These are phyloP conservation scores for Trachymyrmex cornetzi DNA, from an alignment of 1,140 invertebrate species.

Conservation along the genomic window DNA sequence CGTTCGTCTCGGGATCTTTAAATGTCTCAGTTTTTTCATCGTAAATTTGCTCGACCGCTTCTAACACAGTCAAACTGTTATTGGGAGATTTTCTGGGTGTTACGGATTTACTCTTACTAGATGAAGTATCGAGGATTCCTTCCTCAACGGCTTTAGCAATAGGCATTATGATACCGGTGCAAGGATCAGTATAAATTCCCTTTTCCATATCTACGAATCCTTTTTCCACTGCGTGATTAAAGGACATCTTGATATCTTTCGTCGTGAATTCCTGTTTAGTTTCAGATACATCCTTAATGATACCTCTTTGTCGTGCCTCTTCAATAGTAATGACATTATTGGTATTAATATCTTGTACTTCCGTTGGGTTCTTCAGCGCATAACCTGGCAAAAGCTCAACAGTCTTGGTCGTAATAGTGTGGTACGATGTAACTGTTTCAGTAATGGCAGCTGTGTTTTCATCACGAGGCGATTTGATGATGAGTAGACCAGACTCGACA, in stretches of 20 bases:
- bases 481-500: constrained; percentile 91
- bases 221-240: constrained; percentile 91
- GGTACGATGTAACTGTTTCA: constrained; percentile 90
- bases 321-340: constrained; percentile 91
- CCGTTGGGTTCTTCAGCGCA: constrained; percentile 89
- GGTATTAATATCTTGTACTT: constrained; percentile 92
- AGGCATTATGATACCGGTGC: constrained; percentile 89
- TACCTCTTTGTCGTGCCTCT: constrained; percentile 92
- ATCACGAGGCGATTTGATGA: constrained; percentile 82
- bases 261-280: constrained; percentile 88
- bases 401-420: constrained; percentile 92
- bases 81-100: constrained; percentile 31
- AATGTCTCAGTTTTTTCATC: constrained; percentile 89
- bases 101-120: constrained; percentile 39
- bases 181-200: constrained; percentile 90
- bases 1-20: constrained; percentile 90
- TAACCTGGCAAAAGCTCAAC: constrained; percentile 91
- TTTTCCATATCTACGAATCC: constrained; percentile 90
- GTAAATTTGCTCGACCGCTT: constrained; percentile 90
- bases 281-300: constrained; percentile 90
- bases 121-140: constrained; percentile 88
- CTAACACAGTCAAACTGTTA: constrained; percentile 88
- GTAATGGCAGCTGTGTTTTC: constrained; percentile 88
- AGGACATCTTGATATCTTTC: constrained; percentile 89
- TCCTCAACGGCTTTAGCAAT: constrained; percentile 90